Evolutionary conservation across 2,113 vertebrate species (phyloP).

Genomic region (Rhinolophus sinicus): DNA sequence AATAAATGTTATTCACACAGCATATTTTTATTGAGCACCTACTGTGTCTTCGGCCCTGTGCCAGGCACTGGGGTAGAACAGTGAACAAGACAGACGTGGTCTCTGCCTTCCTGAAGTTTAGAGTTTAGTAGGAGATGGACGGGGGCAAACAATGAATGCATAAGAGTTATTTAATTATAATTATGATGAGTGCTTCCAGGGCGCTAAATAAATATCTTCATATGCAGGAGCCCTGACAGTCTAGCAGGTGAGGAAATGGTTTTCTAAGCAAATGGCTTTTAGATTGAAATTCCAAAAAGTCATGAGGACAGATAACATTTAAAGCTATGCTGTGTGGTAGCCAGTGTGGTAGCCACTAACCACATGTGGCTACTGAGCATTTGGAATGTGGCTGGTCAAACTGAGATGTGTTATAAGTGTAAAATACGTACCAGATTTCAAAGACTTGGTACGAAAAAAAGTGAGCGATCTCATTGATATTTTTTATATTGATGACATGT

Average conservation of each 20-base stretch:
- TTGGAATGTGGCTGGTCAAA: background rate
- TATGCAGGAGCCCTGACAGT: background rate
- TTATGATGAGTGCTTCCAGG: background rate
- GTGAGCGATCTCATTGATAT: background rate
- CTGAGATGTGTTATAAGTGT: background rate
- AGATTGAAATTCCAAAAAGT: background rate
- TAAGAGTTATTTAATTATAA: background rate
- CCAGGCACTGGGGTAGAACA: background rate
- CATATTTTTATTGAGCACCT: background rate
- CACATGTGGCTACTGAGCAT: background rate
- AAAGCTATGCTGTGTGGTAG: background rate
- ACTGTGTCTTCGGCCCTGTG: background rate
- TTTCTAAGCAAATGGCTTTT: background rate
- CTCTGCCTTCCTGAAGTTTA: background rate
- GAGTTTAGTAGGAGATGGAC: background rate
- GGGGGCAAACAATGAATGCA: background rate
- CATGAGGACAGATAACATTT: background rate
- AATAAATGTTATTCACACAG: background rate
- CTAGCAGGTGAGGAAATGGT: background rate
- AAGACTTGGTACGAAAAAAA: background rate
- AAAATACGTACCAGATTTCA: background rate
- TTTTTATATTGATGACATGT: background rate
- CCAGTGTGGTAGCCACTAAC: background rate
- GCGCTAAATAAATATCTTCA: background rate
- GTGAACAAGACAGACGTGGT: background rate